Evolutionary conservation across 2,797 vertebrate species (phyloP).

Genomic region (Lophotriccus pileatus): DNA sequence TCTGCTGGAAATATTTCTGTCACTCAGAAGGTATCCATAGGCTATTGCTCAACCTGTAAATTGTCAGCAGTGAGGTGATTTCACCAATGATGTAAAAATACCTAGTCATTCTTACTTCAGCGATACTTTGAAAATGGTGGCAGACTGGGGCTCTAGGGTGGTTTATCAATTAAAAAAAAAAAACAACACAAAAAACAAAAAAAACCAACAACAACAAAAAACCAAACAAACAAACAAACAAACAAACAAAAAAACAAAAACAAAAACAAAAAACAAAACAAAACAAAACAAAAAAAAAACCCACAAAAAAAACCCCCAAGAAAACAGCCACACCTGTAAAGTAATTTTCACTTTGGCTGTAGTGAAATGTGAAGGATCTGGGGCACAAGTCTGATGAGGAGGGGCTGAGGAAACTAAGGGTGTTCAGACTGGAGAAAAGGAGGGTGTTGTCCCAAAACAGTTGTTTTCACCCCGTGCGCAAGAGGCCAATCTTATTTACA

Average conservation of each 20-base stretch:
- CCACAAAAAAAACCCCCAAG: background rate
- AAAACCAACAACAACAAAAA: too few relatives aligned
- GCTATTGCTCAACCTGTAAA: background rate
- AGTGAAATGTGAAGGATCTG: background rate
- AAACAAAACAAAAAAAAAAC: background rate
- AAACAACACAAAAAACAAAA: too few relatives aligned
- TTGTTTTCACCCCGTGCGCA: background rate
- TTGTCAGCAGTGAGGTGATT: background rate
- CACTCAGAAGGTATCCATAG: fast-evolving
- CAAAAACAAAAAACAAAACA: background rate
- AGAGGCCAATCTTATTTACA: background rate
- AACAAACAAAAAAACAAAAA: too few relatives aligned
- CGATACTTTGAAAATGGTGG: background rate
- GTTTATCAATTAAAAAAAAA: background rate
- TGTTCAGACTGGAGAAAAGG: background rate
- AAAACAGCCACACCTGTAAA: too few relatives aligned
- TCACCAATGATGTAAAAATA: background rate
- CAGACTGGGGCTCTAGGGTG: background rate
- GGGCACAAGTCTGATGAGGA: background rate
- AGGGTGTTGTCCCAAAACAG: background rate
- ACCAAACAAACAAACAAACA: too few relatives aligned
- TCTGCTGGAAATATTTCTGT: background rate
- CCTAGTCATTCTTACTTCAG: background rate
- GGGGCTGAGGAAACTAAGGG: too few relatives aligned
- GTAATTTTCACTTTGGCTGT: fast-evolving